Evolutionary conservation across 1,140 invertebrate genomes (phyloP).

Genomic region (Acromyrmex charruanus): DNA sequence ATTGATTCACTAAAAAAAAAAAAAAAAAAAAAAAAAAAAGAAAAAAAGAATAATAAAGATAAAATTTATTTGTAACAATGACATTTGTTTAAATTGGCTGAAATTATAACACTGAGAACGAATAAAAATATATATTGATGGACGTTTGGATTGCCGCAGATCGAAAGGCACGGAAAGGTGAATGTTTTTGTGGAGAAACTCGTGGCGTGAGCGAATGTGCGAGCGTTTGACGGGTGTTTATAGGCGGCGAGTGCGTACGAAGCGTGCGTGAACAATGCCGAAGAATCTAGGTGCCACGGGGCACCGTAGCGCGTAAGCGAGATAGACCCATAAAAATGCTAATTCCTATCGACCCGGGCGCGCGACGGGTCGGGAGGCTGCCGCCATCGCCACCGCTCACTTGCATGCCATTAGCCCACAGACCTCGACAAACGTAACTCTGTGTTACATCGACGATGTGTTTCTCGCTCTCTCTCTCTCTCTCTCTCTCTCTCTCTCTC

Average conservation of each 20-base stretch:
- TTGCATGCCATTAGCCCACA: constrained; percentile 87
- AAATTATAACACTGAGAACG: neutral
- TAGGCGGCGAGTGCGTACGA: constrained; percentile 50
- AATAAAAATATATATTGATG: neutral
- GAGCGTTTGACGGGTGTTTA: constrained; percentile 32
- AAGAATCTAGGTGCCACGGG: constrained; percentile 81
- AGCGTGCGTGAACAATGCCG: constrained; percentile 78
- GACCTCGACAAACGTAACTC: constrained; percentile 82
- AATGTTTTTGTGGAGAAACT: constrained; percentile 44
- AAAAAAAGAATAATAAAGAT: too few relatives aligned
- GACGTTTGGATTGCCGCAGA: neutral
- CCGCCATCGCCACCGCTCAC: constrained; percentile 78
- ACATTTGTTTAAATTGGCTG: neutral
- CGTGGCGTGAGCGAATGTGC: constrained; percentile 30
- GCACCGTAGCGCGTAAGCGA: constrained; percentile 79
- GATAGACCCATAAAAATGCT: constrained; percentile 87
- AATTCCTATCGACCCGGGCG: constrained; percentile 84
- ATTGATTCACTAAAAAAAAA: neutral
- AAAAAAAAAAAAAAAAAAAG: too few relatives aligned
- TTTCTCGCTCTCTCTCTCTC: constrained; percentile 2
- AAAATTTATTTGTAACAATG: neutral
- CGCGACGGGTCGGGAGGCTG: constrained; percentile 67
- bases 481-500: neutral
- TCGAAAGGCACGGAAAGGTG: neutral
- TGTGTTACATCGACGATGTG: constrained; percentile 51